These are phyloP conservation scores for Rafetus swinhoei DNA, from an alignment of 2,113 vertebrate genomes.

Conservation along the genomic window DNA sequence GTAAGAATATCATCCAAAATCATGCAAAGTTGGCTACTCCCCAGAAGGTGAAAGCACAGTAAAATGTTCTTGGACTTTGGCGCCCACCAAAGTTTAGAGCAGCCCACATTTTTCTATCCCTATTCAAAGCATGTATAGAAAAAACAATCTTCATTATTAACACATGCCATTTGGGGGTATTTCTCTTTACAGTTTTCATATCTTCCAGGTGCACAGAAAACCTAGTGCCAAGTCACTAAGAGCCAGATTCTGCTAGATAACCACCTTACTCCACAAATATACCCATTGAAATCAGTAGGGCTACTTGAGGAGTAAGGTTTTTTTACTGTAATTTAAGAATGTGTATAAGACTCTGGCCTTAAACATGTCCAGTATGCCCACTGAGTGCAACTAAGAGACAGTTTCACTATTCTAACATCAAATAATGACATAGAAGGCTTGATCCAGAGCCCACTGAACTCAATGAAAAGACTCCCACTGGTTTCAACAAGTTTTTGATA, in stretches of 20 bases:
- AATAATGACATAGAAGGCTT: not conserved
- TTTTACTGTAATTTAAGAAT: not conserved
- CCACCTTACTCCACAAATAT: slow-evolving; percentile 37
- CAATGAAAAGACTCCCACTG: not conserved
- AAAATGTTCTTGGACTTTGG: not conserved
- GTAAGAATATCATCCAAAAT: not conserved
- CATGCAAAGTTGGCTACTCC: not conserved
- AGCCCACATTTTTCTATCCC: not conserved
- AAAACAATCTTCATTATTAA: not conserved
- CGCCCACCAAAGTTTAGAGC: not conserved
- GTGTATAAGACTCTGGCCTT: not conserved
- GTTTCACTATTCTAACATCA: not conserved
- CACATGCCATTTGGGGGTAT: not conserved
- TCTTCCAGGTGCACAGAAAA: not conserved
- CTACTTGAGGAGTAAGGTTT: slow-evolving; percentile 44
- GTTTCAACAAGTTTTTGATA: not conserved
- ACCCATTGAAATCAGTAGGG: slow-evolving; percentile 29
- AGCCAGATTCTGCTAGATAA: not conserved
- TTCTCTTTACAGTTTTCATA: not conserved
- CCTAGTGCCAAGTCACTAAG: not conserved
- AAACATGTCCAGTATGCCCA: not conserved
- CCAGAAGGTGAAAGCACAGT: not conserved
- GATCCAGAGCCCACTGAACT: not conserved
- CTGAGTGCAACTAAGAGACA: not conserved
- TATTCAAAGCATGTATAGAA: not conserved